Percentiles rank a stretch among this genome's conserved stretches.
These are phyloP conservation scores for Rutilus rutilus DNA, from an alignment of 2,113 vertebrate species.

Conservation along the genomic window DNA sequence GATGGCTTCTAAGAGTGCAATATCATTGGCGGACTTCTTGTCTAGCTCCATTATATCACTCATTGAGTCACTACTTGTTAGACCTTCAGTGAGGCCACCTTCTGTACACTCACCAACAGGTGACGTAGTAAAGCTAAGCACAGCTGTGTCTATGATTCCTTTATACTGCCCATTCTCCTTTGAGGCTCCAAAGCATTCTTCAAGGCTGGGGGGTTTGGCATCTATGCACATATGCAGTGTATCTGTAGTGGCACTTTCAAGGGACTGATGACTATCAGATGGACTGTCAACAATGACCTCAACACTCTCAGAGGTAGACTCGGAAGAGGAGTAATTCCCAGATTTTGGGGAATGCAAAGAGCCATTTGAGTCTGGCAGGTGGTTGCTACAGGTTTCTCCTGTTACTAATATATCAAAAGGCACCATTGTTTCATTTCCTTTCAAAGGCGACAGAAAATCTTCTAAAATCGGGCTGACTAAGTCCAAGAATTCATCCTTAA, in stretches of 20 bases:
- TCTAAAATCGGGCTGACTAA: constrained; percentile 56
- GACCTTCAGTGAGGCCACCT: constrained; percentile 63
- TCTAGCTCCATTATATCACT: constrained; percentile 73
- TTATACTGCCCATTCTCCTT: constrained; percentile 37
- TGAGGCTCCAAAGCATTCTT: constrained; percentile 62
- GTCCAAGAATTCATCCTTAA: constrained; percentile 68
- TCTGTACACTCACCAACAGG: constrained; percentile 47
- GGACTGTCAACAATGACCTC: constrained; percentile 61
- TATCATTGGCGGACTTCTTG: constrained; percentile 20
- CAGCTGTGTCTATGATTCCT: constrained; percentile 55
- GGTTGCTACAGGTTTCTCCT: constrained; percentile 61
- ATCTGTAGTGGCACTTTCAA: constrained; percentile 65
- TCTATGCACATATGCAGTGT: constrained; percentile 62
- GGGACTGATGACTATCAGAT: constrained; percentile 59
- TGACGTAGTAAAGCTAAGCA: constrained; percentile 47
- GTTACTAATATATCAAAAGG: constrained; percentile 73
- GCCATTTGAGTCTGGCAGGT: constrained; percentile 58
- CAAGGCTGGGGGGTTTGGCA: constrained; percentile 74
- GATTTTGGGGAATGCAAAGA: constrained; percentile 63
- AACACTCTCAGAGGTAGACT: constrained; percentile 67
- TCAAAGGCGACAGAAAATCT: constrained; percentile 59
- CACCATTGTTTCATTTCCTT: constrained; percentile 69
- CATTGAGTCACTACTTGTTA: constrained; percentile 69
- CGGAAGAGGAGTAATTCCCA: constrained; percentile 67
- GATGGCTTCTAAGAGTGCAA: constrained; percentile 56